Evolutionary conservation across 1,140 invertebrate genomes (phyloP).

Genomic region (Lucilia cuprina): DNA sequence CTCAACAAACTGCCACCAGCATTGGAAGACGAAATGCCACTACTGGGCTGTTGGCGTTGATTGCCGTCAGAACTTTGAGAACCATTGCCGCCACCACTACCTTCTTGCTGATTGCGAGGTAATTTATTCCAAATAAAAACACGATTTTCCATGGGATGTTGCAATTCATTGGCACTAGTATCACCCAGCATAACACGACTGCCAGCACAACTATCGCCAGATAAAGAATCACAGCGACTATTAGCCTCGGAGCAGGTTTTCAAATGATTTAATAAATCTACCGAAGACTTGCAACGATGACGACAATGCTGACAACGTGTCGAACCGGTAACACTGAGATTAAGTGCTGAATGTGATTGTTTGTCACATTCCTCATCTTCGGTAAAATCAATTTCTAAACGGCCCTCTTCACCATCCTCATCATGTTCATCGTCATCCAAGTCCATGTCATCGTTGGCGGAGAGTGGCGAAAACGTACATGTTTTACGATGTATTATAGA

Average conservation of each 20-base stretch:
- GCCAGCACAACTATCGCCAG: slow-evolving; percentile 52
- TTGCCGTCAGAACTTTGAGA: background rate
- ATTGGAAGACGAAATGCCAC: slow-evolving; percentile 26
- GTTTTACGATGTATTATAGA: slow-evolving; percentile 76
- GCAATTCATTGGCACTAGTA: slow-evolving; percentile 44
- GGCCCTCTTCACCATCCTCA: slow-evolving; percentile 46
- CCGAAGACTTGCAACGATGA: slow-evolving; percentile 81
- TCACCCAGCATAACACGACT: slow-evolving; percentile 41
- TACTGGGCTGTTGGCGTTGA: slow-evolving; percentile 14
- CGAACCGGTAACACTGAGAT: slow-evolving; percentile 65
- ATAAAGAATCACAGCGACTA: slow-evolving; percentile 61
- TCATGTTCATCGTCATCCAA: slow-evolving; percentile 54
- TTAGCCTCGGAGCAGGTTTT: slow-evolving; percentile 70
- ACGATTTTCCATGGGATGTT: slow-evolving; percentile 77
- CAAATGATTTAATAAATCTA: slow-evolving; percentile 77
- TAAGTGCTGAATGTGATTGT: slow-evolving; percentile 56
- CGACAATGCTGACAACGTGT: slow-evolving; percentile 84
- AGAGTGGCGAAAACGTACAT: slow-evolving; percentile 63
- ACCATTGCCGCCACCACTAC: background rate
- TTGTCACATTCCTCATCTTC: slow-evolving; percentile 50
- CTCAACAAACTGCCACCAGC: slow-evolving; percentile 39
- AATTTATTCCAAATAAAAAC: slow-evolving; percentile 74
- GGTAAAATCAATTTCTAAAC: slow-evolving; percentile 51
- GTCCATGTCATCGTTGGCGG: slow-evolving; percentile 63
- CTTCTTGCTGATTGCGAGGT: slow-evolving; percentile 38